Conservation (phyloP, 2,888 invertebrate genomes). For the Apoderus coryli region DNA sequence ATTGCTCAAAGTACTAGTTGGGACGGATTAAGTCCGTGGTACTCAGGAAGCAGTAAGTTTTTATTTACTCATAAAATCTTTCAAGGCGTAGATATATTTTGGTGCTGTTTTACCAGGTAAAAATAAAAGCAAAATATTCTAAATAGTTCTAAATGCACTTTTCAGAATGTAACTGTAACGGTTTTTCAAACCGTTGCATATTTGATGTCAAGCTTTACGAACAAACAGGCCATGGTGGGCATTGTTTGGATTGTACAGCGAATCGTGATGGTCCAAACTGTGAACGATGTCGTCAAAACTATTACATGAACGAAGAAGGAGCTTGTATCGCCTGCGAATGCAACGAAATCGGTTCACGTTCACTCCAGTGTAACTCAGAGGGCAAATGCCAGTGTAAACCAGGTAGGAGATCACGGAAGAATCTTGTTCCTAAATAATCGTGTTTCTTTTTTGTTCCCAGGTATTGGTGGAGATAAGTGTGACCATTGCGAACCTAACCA, state of each 20-base stretch:
- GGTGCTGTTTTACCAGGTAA: too few species aligned
- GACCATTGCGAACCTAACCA: constrained; percentile 65
- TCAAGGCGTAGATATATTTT: too few species aligned
- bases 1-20: constrained; percentile 20
- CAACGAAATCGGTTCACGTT: constrained; percentile 78
- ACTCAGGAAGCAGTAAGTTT: constrained; percentile 37
- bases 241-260: constrained; percentile 85
- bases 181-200: constrained; percentile 83
- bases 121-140: too few species aligned
- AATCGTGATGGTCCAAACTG: constrained; percentile 94
- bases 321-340: constrained; percentile 87
- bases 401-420: constrained; percentile 40
- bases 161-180: constrained; percentile 90
- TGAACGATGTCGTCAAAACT: constrained; percentile 87
- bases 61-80: too few species aligned
- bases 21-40: constrained; percentile 38
- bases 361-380: constrained; percentile 78
- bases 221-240: constrained; percentile 88
- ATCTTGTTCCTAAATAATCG: too few species aligned
- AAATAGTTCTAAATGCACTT: too few species aligned
- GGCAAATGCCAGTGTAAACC: constrained; percentile 94
- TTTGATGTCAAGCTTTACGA: constrained; percentile 90
- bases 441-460: too few species aligned
- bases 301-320: constrained; percentile 65
- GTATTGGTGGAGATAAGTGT: constrained; percentile 57